phyloP scores from a whole-genome alignment of 2,888 invertebrate species.

The Hypomecis punctinalis region DNA sequence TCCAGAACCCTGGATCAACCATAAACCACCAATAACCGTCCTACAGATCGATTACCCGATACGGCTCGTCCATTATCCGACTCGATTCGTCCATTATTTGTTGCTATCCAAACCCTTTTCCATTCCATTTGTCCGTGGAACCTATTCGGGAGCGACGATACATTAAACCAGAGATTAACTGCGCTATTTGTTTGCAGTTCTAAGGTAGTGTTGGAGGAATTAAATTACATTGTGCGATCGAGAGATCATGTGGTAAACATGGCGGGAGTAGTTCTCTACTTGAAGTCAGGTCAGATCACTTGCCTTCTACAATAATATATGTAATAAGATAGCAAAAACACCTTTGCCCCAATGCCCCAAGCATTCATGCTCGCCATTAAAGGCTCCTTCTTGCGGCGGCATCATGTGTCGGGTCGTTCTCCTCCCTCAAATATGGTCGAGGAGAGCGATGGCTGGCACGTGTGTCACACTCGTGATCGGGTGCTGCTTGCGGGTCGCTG shows the following conservation, averaged over 20 bases:
- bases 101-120: constrained; percentile 77
- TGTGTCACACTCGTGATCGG: too few species aligned
- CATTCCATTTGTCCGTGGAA: constrained; percentile 72
- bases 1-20: constrained; percentile 17
- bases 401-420: too few species aligned
- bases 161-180: constrained; percentile 79
- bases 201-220: constrained; percentile 28
- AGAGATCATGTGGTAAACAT: not conserved
- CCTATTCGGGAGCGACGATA: constrained; percentile 74
- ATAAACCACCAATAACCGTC: constrained; percentile 33
- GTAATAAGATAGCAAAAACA: too few species aligned
- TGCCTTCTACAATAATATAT: too few species aligned
- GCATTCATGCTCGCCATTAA: too few species aligned
- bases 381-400: too few species aligned
- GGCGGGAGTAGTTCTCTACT: not conserved
- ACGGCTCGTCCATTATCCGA: constrained; percentile 45
- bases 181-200: constrained; percentile 67
- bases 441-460: too few species aligned
- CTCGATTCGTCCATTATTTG: constrained; percentile 73
- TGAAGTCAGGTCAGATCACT: too few species aligned
- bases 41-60: constrained; percentile 32
- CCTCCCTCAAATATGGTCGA: too few species aligned
- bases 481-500: too few species aligned
- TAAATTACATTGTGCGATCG: constrained; percentile 18
- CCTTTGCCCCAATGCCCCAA: too few species aligned